Evolutionary conservation across 2,888 invertebrate genomes (phyloP), one percentile per base, ranked within the genome.

Genomic region (Invenusta paracnida): DNA sequence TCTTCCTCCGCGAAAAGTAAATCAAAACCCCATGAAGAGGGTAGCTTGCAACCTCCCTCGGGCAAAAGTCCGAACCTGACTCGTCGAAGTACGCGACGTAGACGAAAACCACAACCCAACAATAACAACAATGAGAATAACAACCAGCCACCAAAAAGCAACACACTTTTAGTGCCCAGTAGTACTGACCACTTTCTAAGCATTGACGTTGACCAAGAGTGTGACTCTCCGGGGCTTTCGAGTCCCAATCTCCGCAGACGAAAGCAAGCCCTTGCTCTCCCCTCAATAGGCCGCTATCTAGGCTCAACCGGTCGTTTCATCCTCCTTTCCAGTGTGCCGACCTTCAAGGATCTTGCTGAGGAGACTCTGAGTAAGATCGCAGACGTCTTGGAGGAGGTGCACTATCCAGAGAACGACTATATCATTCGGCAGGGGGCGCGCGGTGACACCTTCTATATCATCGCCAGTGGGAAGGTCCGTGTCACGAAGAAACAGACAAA

Each of bases 381-480:
- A 1, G 98, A 98, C 92, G 95, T 96, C 66, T 92, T 98, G 90
- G 98, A 98, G 92, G 98, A 98, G 93, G 94, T 96, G 0, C 95
- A 95, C 90, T 98, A 96, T 92, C 95, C 95, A 90, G 94, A 95
- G 89, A 97, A 97, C 25, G 97, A 97, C 91, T 98, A 96, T 92
- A 97, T 98, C 91, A 94, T 98, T 88, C 93, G 98, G 85, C 98
- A 98, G 93, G 97, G 97, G 30, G 97, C 96, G 1, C 93, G 96
- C 87, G 98, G 98, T 88, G 97, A 97, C 90, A 98, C 97, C 0
- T 98, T 98, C 94, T 98, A 96, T 93, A 97, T 98, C 89, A 97
- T 98, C 90, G 96, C 96, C 89, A 96, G 95, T 92, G 97, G 97
- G 91, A 94, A 94, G 94, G 97, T 97, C 87, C 95, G 95, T 92